Base-by-base conservation (phyloP, 2,113 vertebrate species). In the Actinemys pallida region DNA sequence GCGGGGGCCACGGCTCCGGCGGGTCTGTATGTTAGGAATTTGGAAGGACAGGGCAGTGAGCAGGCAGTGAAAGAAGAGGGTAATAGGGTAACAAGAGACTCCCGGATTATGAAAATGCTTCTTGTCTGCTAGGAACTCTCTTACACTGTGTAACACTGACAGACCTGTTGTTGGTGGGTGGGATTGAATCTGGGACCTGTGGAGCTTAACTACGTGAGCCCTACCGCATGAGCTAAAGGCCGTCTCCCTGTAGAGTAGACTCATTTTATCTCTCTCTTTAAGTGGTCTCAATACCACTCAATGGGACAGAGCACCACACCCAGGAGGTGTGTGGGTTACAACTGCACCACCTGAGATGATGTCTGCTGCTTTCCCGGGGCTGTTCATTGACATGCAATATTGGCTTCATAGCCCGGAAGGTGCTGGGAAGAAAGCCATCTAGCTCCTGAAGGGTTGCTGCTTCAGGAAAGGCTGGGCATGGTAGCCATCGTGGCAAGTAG, bases 341-440 rank as follows among this genome's bases (percentile, higher is more conserved):
- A 54, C 53, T 69, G 35, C 65, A n/a, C 35, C 35, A 17, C 65
- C 17, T n/a, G 65, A 69, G 17, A 20, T 9, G 8, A 16, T 3
- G 14, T 39, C 65, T n/a, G 65, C 35, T n/a, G 65, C 65, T 20
- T 69, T 69, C 65, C 62, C 2, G 16, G 17, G 17, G 10, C 35
- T 69, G 16, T n/a, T n/a, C 8, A 20, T 20, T n/a, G 65, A 88
- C 1, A 17, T 0, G 6, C 72, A 31, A 69, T 78, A n/a, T 85
- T 0, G 0, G n/a, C 25, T 47, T 47, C 3, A 0, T 0, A 24
- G 14, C 88, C 10, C 22, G 76, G 83, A 84, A 2, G 0, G 31
- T 0, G 24, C 22, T 45, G 75, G 65, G 24, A 47, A 45, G 42
- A 24, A 47, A 27, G 24, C 42, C 11, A 0, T 17, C 89, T 84